These are phyloP conservation scores for Mionectes olivaceus DNA, from an alignment of 2,797 vertebrate genomes.

Conservation along the genomic window DNA sequence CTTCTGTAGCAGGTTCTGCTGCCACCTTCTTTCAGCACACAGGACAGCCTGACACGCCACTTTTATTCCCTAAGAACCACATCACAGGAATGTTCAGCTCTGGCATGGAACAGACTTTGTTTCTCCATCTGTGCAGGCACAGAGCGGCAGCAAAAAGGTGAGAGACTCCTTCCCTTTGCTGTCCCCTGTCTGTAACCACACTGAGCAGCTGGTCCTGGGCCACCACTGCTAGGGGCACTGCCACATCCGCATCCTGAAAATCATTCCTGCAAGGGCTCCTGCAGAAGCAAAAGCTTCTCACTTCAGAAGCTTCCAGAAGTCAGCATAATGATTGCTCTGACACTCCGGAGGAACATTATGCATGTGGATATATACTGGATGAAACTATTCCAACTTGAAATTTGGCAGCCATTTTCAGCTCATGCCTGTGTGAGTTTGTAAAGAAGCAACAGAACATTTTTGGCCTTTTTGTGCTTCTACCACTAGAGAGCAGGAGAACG, in stretches of 20 bases:
- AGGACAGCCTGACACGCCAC: rapidly evolving
- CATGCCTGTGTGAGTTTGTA: background rate
- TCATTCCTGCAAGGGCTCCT: background rate
- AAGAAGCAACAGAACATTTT: background rate
- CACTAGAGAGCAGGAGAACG: constrained; percentile 56
- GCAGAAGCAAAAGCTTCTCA: background rate
- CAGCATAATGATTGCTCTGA: background rate
- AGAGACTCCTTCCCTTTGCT: background rate
- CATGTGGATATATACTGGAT: rapidly evolving
- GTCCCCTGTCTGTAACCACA: background rate
- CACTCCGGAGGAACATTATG: background rate
- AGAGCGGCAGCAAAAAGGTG: background rate
- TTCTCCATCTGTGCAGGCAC: background rate
- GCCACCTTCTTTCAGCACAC: background rate
- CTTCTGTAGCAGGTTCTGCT: background rate
- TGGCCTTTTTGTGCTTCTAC: background rate
- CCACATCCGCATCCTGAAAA: background rate
- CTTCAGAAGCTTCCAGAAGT: background rate
- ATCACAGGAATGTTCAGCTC: background rate
- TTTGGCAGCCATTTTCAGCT: background rate
- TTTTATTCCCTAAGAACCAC: background rate
- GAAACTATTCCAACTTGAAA: background rate
- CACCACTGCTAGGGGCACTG: background rate
- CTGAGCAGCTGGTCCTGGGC: background rate
- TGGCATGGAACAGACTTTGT: background rate